These are phyloP conservation scores for Eupithecia centaureata DNA, from an alignment of 2,888 invertebrate species.

Conservation along the genomic window DNA sequence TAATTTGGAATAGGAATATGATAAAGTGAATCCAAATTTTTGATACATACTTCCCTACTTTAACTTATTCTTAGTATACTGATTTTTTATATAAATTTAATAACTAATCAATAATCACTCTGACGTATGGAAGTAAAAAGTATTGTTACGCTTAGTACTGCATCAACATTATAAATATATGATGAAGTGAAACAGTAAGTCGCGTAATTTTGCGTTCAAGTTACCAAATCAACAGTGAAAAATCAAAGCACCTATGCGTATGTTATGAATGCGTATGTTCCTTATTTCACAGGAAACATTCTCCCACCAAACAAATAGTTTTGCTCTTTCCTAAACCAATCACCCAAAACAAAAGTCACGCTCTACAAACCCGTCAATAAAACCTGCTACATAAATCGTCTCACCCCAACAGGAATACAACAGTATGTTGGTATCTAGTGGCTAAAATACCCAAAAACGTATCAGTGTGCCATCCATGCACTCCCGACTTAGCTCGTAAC, in stretches of 20 bases:
- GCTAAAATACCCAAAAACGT: slow-evolving; percentile 68
- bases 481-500: slow-evolving; percentile 79
- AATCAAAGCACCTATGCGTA: background rate
- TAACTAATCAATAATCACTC: no score
- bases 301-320: slow-evolving; percentile 21
- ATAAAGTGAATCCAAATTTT: background rate
- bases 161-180: no score
- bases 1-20: background rate
- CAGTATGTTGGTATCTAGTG: slow-evolving; percentile 17
- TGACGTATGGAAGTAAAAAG: no score
- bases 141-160: no score
- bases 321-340: slow-evolving; percentile 27
- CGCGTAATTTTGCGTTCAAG: no score
- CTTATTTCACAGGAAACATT: slow-evolving; percentile 12
- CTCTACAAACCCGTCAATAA: slow-evolving; percentile 56
- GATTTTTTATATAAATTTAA: background rate
- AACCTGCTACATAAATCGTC: slow-evolving; percentile 67
- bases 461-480: slow-evolving; percentile 80
- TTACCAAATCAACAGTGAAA: background rate
- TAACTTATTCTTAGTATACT: no score
- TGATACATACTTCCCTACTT: no score
- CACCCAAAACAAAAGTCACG: slow-evolving; percentile 37
- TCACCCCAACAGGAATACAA: slow-evolving; percentile 29
- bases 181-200: no score
- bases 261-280: background rate